phyloP scores from a whole-genome alignment of 2,888 invertebrate species.

The Xylocampa areola region DNA sequence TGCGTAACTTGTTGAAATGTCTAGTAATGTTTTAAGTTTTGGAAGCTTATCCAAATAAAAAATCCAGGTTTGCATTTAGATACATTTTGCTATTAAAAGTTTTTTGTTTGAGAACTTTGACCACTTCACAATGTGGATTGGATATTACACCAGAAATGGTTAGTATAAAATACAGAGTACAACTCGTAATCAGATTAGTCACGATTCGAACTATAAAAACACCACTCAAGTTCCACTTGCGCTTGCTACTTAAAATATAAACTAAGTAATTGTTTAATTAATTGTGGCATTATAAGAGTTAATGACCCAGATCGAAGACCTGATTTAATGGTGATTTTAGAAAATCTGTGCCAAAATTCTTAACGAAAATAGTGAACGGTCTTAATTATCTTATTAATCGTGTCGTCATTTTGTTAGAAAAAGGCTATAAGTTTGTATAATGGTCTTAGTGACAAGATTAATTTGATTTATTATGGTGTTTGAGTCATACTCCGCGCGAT shows the following conservation, averaged over 20 bases:
- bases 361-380: conserved; percentile 18
- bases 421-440: conserved; percentile 26
- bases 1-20: conserved; percentile 48
- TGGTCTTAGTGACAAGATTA: conserved; percentile 45
- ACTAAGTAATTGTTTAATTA: conserved; percentile 30
- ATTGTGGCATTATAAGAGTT: conserved; percentile 17
- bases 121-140: conserved; percentile 9
- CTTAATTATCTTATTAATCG: conserved; percentile 6
- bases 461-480: conserved; percentile 50
- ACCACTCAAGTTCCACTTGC: conserved; percentile 25
- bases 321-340: conserved; percentile 5
- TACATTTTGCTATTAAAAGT: not conserved
- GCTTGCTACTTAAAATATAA: conserved; percentile 14
- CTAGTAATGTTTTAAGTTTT: not conserved
- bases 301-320: conserved; percentile 9
- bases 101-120: not conserved
- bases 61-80: conserved; percentile 3
- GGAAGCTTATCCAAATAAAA: not conserved
- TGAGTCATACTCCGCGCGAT: conserved; percentile 40
- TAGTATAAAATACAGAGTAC: conserved; percentile 46
- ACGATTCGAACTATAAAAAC: conserved; percentile 29
- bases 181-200: conserved; percentile 48
- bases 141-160: conserved; percentile 26
- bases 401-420: conserved; percentile 20
- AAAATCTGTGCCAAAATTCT: conserved; percentile 15